Conservation (phyloP, 2,888 invertebrate species). For the Gibbula magus region DNA sequence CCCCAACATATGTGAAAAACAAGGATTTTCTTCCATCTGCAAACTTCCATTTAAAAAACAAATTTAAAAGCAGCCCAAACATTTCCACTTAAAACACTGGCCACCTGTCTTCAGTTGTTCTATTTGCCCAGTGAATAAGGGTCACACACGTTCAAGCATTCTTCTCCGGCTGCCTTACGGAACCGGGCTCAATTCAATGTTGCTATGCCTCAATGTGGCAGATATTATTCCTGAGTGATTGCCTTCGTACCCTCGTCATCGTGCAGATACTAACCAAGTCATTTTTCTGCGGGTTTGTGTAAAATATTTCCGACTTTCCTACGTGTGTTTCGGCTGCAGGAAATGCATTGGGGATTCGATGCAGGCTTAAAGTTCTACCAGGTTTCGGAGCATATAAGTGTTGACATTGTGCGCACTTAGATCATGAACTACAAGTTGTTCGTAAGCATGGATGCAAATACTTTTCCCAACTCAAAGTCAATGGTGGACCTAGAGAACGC, state of each 20-base stretch:
- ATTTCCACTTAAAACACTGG: neutral
- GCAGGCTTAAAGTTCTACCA: neutral
- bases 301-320: neutral
- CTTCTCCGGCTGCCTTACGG: neutral
- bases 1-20: too few species aligned
- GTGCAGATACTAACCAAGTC: neutral
- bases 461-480: neutral
- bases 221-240: neutral
- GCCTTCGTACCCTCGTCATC: neutral
- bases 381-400: neutral
- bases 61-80: slow-evolving; percentile 13
- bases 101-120: neutral
- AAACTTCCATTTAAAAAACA: neutral
- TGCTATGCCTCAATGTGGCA: neutral
- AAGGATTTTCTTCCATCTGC: neutral
- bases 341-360: neutral
- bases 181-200: neutral
- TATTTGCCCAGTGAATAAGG: neutral
- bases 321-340: neutral
- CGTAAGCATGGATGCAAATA: neutral
- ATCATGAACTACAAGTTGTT: too few species aligned
- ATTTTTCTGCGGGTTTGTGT: neutral
- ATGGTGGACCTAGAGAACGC: slow-evolving; percentile 1
- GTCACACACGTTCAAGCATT: neutral
- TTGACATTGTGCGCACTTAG: neutral